Conservation (phyloP, 2,797 vertebrate species). For the Lycodopsis pacificus region DNA sequence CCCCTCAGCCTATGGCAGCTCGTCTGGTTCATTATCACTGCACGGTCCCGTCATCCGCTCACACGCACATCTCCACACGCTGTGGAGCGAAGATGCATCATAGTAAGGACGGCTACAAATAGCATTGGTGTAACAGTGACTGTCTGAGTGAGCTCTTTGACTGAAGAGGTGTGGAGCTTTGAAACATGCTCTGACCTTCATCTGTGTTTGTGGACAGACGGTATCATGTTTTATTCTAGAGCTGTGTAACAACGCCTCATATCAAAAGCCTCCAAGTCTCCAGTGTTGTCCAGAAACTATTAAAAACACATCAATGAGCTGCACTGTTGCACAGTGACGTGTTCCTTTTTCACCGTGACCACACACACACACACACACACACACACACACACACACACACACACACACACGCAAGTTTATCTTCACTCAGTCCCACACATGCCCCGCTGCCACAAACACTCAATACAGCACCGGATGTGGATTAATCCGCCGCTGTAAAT, state of each 20-base stretch:
- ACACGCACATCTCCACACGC: slow-evolving; percentile 25
- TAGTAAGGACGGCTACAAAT: slow-evolving; percentile 30
- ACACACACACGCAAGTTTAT: not conserved
- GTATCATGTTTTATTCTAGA: too few species aligned
- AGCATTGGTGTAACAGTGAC: slow-evolving; percentile 6
- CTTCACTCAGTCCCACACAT: not conserved
- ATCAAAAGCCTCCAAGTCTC: too few species aligned
- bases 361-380: not conserved
- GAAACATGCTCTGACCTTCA: not conserved
- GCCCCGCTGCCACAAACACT: not conserved
- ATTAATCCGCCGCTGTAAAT: not conserved
- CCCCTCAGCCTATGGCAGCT: slow-evolving; percentile 79
- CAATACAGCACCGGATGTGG: not conserved
- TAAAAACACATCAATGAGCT: not conserved
- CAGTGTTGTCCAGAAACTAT: too few species aligned
- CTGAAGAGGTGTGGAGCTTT: slow-evolving; percentile 2
- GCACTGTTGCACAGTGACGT: not conserved
- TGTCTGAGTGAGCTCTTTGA: not conserved
- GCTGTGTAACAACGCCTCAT: too few species aligned
- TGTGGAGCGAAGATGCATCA: not conserved
- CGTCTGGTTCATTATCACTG: slow-evolving; percentile 64
- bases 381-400: not conserved
- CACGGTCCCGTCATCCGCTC: slow-evolving; percentile 46
- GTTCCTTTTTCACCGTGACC: not conserved
- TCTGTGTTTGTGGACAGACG: too few species aligned